Base-by-base conservation (phyloP, 2,888 invertebrate genomes). In the Heteromurus nitidus region DNA sequence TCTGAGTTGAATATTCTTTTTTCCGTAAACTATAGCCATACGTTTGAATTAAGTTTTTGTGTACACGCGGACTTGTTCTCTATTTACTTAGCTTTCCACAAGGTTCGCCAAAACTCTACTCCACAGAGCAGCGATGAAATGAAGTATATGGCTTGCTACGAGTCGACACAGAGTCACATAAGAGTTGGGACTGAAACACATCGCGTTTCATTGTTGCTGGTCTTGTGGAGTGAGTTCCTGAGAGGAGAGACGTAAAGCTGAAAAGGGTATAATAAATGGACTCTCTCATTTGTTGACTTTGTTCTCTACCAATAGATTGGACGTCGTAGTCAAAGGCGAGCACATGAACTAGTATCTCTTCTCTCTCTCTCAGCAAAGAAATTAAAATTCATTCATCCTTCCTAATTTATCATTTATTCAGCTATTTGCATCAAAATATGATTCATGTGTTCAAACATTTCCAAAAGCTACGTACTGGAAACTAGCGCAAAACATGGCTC, bases 341-440 rank as follows among this genome's bases (percentile, higher is more conserved):
- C 3, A 7, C 20, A 55, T 55, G 7, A 24, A 55, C 24, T 9
- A n/a, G 20, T 22, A 16, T 55, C 20, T 55, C 22, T 55, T 13
- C 36, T 73, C 47, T 73, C 62, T 13, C 36, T 73, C 47, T 73
- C 62, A 55, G 53, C 24, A 64, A 36, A 31, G 30, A 60, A 68
- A 76, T 76, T 76, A 76, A 76, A 76, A 76, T 76, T 58, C 67
- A 68, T 76, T 68, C 67, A 75, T 75, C 67, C 68, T 68, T 47
- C 31, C 47, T 76, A 68, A 75, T 65, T 36, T 74, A 64, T 53
- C 74, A 42, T 65, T 74, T 36, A 65, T 64, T 64, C 55, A 24
- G 55, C 50, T 55, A 65, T 74, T 64, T 73, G 30, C 62, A 20
- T 42, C 60, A 72, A 64, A 73, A 30, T 64, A 31, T 50, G 62